Base-by-base conservation (phyloP, 2,113 vertebrate genomes). In the Trematomus loennbergii region DNA sequence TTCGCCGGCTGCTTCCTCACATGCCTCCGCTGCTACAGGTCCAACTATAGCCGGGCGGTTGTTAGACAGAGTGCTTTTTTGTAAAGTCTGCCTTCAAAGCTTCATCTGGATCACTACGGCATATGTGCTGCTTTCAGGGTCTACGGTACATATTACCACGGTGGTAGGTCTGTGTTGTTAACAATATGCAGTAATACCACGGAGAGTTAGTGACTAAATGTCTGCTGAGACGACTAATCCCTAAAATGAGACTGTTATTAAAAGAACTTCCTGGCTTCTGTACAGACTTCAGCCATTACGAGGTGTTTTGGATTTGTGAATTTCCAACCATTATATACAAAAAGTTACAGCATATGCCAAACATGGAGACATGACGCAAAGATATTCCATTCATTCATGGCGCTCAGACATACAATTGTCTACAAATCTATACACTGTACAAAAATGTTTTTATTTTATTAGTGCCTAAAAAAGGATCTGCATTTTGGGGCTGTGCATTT, bases 1-100 rank as follows among this genome's bases (percentile, higher is more conserved):
- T 22, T 17, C 16, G 33, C 77, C 40, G 79, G 65, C 85, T 64
- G 59, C 62, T 83, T 62, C 77, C 82, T 90, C 87, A 68, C 85
- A 84, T 81, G 78, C 78, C 72, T 83, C 73, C 57, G 76, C 29
- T 58, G 78, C 69, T 54, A 72, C 82, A 81, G 65, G 67, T 87
- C 79, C 53, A 71, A 33, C 71, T 77, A 8, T 8, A 52, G 17
- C 71, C 20, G 49, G 20, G 58, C 48, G 55, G 33, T 53, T 82
- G 53, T 75, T 67, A 25, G 17, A 40, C 45, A 63, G 63, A 55
- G 60, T 4, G 70, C 43, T 67, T 55, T 25, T 46, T 36, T 66
- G 53, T 54, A 69, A 62, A 81, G 61, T 59, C 36, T 72, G 45
- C 43, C 43, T 33, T 71, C 45, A n/a, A 69, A 33, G 45, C n/a